Conservation (phyloP, 2,888 invertebrate species). For the Dryobotodes eremita region DNA sequence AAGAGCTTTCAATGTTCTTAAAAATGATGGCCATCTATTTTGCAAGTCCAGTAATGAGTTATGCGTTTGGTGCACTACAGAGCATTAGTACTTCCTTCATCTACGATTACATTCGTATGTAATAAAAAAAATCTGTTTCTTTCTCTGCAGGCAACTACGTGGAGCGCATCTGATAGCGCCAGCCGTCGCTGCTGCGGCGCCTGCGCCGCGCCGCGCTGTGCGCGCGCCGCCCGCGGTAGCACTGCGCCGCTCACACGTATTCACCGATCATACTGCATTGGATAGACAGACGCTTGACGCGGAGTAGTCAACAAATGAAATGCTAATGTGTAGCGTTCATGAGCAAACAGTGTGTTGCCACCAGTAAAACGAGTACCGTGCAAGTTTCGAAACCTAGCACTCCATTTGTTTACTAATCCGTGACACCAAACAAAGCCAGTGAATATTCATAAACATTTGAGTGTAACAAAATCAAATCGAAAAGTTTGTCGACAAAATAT, state of each 20-base stretch:
- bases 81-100: neutral
- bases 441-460: conserved; percentile 49
- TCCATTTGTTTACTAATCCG: conserved; percentile 44
- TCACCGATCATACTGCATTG: conserved; percentile 33
- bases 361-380: conserved; percentile 25
- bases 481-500: conserved; percentile 38
- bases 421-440: conserved; percentile 53
- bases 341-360: neutral
- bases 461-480: conserved; percentile 34
- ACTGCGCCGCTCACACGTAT: conserved; percentile 15
- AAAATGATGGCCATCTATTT: neutral
- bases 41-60: neutral
- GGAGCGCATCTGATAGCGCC: conserved; percentile 90
- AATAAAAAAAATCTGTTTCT: neutral
- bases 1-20: neutral
- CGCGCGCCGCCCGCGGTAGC: conserved; percentile 76
- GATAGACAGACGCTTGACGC: conserved; percentile 29
- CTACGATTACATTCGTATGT: neutral
- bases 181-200: conserved; percentile 85
- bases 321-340: conserved; percentile 21
- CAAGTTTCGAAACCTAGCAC: conserved; percentile 17
- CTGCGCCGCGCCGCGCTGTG: conserved; percentile 84
- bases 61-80: neutral
- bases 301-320: conserved; percentile 31
- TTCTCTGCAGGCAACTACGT: conserved; percentile 93